These are phyloP conservation scores for Gymnocephalus cernua DNA, from an alignment of 2,113 vertebrate genomes.

Conservation along the genomic window DNA sequence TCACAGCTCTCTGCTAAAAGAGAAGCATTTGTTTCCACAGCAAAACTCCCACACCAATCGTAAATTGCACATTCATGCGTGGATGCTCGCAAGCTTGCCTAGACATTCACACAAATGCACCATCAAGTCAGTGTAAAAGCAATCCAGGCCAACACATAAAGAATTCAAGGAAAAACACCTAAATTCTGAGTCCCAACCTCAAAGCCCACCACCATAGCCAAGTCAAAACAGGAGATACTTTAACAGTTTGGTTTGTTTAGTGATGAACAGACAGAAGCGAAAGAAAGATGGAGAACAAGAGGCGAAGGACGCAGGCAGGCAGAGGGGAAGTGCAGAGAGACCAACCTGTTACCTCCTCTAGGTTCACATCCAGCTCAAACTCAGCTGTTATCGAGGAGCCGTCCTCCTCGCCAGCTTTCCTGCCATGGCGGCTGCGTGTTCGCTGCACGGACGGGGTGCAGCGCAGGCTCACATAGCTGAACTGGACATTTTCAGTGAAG, in stretches of 20 bases:
- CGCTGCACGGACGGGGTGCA: conserved; percentile 88
- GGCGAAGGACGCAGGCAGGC: conserved; percentile 64
- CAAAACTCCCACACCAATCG: background rate
- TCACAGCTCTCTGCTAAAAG: conserved; percentile 91
- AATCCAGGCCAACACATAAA: conserved; percentile 2
- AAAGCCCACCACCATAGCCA: conserved; percentile 60
- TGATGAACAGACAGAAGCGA: conserved; percentile 58
- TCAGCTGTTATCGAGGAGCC: conserved; percentile 91
- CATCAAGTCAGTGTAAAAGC: conserved; percentile 1
- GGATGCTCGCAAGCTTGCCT: conserved; percentile 48
- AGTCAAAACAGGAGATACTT: conserved; percentile 98
- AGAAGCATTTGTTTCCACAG: conserved; percentile 62
- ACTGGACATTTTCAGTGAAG: conserved; percentile 91
- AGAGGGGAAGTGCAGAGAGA: conserved; percentile 82
- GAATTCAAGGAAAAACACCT: conserved; percentile 26
- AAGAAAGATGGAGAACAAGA: conserved; percentile 54
- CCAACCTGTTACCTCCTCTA: conserved; percentile 99
- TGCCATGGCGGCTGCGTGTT: conserved; percentile 86
- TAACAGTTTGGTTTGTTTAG: conserved; percentile 79
- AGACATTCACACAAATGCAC: conserved; percentile 10
- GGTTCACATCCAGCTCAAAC: conserved; percentile 94
- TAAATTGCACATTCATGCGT: conserved; percentile 14
- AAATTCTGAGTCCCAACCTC: conserved; percentile 7
- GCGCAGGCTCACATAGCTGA: conserved; percentile 94
- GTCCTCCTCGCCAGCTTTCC: conserved; percentile 84